These are phyloP conservation scores for Muricea muricata DNA, from an alignment of 92 coral and sea anemone species.

Conservation along the genomic window DNA sequence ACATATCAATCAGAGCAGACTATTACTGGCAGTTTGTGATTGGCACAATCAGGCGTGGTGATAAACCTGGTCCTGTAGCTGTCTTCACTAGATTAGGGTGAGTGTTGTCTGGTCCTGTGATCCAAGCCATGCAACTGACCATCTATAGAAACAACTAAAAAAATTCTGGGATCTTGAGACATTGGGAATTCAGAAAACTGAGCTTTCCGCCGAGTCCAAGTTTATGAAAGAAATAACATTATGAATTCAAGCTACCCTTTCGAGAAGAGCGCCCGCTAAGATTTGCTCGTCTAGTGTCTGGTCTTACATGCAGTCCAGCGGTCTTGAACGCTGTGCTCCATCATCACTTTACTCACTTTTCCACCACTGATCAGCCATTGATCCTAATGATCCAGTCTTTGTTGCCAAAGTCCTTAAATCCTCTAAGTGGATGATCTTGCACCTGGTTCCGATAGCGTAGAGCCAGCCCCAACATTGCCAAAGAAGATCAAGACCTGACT, in stretches of 20 bases:
- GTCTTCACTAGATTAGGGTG: background rate
- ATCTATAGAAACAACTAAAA: constrained; percentile 23
- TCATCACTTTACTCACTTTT: too few species aligned
- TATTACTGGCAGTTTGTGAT: background rate
- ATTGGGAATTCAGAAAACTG: constrained; percentile 42
- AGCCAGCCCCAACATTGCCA: too few species aligned
- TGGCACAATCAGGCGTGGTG: constrained; percentile 7
- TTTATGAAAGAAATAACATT: constrained; percentile 3
- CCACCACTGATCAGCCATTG: too few species aligned
- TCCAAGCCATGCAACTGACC: background rate
- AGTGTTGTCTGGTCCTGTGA: background rate
- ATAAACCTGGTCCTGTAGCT: background rate
- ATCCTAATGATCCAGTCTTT: too few species aligned
- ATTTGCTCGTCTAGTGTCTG: too few species aligned
- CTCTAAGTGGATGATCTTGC: too few species aligned
- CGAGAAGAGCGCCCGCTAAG: constrained; percentile 4
- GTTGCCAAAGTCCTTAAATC: too few species aligned
- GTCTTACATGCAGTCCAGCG: too few species aligned
- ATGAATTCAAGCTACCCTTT: background rate
- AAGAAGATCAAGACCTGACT: too few species aligned
- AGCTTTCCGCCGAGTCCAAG: background rate
- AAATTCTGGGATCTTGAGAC: constrained; percentile 69
- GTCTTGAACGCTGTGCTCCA: too few species aligned
- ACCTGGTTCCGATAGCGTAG: too few species aligned
- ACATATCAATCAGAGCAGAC: background rate